phyloP scores from a whole-genome alignment of 2,888 invertebrate species.

The Ichneumon xanthorius region DNA sequence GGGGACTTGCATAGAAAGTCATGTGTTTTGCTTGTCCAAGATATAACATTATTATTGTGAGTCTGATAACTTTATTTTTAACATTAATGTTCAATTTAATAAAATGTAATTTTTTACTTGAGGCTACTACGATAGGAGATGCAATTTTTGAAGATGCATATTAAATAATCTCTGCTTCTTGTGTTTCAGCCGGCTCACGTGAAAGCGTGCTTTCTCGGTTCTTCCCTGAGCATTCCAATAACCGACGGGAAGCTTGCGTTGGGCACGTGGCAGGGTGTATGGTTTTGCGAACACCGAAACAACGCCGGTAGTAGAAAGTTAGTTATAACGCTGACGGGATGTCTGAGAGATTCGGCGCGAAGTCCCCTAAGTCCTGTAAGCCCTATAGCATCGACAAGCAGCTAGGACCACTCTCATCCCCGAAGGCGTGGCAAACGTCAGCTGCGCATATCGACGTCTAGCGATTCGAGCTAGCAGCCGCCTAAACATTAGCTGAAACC shows the following conservation, averaged over 20 bases:
- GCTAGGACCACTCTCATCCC: slow-evolving; percentile 92
- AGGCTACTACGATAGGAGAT: neutral
- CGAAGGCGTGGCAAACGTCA: slow-evolving; percentile 83
- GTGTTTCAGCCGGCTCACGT: slow-evolving; percentile 96
- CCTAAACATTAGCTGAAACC: slow-evolving; percentile 79
- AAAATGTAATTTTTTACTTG: neutral
- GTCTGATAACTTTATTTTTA: neutral
- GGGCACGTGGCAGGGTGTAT: slow-evolving; percentile 99
- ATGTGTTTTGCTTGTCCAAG: neutral
- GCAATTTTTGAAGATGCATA: neutral
- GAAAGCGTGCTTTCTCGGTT: slow-evolving; percentile 98
- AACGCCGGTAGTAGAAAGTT: slow-evolving; percentile 96
- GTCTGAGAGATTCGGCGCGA: slow-evolving; percentile 94
- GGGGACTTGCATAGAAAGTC: neutral
- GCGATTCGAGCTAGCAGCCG: slow-evolving; percentile 84
- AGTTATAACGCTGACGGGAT: slow-evolving; percentile 95
- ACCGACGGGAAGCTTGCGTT: slow-evolving; percentile 97
- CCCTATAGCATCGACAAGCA: slow-evolving; percentile 95
- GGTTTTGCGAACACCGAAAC: slow-evolving; percentile 99
- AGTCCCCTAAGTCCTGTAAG: slow-evolving; percentile 95
- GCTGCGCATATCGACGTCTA: slow-evolving; percentile 83
- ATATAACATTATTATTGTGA: neutral
- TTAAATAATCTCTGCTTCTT: slow-evolving; percentile 36
- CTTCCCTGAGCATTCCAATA: slow-evolving; percentile 97
- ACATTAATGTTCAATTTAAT: neutral